Base-by-base conservation (phyloP, 2,888 invertebrate species). In the Loripinus fragilis region DNA sequence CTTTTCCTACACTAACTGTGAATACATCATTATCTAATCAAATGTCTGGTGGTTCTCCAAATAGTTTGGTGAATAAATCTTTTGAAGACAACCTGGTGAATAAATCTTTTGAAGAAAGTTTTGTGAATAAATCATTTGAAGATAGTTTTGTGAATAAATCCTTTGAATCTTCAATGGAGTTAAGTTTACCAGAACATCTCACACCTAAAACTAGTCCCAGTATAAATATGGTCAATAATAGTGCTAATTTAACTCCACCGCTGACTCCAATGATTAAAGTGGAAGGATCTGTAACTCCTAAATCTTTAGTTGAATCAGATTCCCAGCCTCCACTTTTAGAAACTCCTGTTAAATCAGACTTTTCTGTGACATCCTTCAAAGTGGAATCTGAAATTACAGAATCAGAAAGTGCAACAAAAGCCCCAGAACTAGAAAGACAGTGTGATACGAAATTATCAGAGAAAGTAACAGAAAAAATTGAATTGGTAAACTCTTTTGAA, bases 1-100 rank as follows among this genome's bases (percentile, higher is more conserved):
- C 86, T 23, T 87, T 86, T 74, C 86, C 86, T 60, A 86, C 87
- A 35, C 74, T 88, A 38, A 85, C 85, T 30, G 83, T 85, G 12
- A 86, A 85, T 75, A 86, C 87, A 23, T 72, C 86, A 64, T 76
- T 84, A 70, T 66, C 65, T 41, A 67, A 71, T 65, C 75, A 76
- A 42, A 42, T 60, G 42, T 42, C 64, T 55, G 45, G 60, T 67
- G 60, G 33, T 23, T 35, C 60, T 28, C 69, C 48, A 38, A 45
- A 35, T 28, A 52, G 52, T 17, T 67, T 52, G 20, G 74, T 68
- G 20, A 71, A 71, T 41, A 41, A 30, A 30, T 38, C 71, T 60
- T n/a, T n/a, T n/a, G n/a, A n/a, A 38, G 35, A 35, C 33, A 52
- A 55, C 10, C 55, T 52, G 20, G 74, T 68, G 20, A 71, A 71